These are phyloP conservation scores for Leptinotarsa peninsularis DNA, from an alignment of 2,888 invertebrate genomes.

Conservation along the genomic window DNA sequence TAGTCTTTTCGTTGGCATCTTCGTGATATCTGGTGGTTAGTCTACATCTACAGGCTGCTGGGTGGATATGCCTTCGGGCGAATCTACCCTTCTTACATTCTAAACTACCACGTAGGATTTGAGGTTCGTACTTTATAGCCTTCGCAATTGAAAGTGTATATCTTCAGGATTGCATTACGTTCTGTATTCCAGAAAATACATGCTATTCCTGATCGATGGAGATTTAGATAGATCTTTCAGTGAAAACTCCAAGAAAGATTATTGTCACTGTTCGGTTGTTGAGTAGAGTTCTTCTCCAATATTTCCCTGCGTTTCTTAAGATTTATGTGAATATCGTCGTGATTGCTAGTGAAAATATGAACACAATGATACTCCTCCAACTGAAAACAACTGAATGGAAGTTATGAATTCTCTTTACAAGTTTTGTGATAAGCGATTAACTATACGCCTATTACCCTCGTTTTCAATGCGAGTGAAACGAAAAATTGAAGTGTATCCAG, in stretches of 20 bases:
- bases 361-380: too few relatives aligned
- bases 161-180: constrained; percentile 26
- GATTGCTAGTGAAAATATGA: too few relatives aligned
- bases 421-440: too few relatives aligned
- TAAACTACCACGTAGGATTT: constrained; percentile 40
- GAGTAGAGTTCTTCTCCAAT: too few relatives aligned
- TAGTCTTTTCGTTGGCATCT: neutral
- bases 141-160: constrained; percentile 42
- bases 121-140: constrained; percentile 47
- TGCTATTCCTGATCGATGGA: neutral
- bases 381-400: too few relatives aligned
- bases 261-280: neutral
- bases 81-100: constrained; percentile 45
- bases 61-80: constrained; percentile 42
- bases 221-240: neutral
- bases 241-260: neutral
- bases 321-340: too few relatives aligned
- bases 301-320: too few relatives aligned
- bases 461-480: too few relatives aligned
- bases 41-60: constrained; percentile 48
- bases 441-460: too few relatives aligned
- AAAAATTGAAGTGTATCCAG: too few relatives aligned
- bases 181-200: constrained; percentile 30
- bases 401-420: too few relatives aligned
- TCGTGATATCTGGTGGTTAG: constrained; percentile 4